Evolutionary conservation across 1,140 invertebrate genomes (phyloP), one percentile per base, ranked within the genome.

Genomic region (Goniozus legneri): DNA sequence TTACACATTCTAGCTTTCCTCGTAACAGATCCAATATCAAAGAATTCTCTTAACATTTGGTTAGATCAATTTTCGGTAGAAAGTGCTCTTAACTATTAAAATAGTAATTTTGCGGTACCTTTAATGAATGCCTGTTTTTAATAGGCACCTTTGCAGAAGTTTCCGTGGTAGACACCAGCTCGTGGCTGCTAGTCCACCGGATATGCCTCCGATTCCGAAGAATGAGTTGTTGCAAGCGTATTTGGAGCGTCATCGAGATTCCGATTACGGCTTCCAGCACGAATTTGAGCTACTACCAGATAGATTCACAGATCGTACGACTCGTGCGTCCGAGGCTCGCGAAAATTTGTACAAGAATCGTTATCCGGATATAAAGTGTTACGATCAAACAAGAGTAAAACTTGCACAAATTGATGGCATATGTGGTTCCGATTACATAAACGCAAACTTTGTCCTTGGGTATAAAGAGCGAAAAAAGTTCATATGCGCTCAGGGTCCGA

Each of bases 391-490:
- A 6, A 76, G 93, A 57, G 89, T 96, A 0, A 87, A 88, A 59
- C 67, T 95, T 4, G 77, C 82, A 0, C 81, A 84, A 51, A 77
- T 88, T 3, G 89, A 91, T 65, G 86, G 86, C 20, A 82, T 88
- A 30, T 79, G 81, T 34, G 86, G 87, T 3, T 87, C 86, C 0
- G 91, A 95, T 71, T 97, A 97, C 63, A 92, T 96, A 42, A 97
- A 97, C 68, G 92, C 93, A 0, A 95, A 95, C 64, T 89, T 89
- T 60, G 91, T 96, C 1, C 82, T 89, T 61, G 89, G 92, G 8
- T 94, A 94, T 63, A 93, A 93, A 75, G 89, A 92, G 62, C 76
- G 89, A n/a, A 95, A 95, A 64, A 90, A 91, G 60, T 95, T 93
- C 63, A 93, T 95, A 53, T 95, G 92, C 73, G 91, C 92, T 8